phyloP scores from a whole-genome alignment of 2,797 vertebrate species.

The Argya squamiceps region DNA sequence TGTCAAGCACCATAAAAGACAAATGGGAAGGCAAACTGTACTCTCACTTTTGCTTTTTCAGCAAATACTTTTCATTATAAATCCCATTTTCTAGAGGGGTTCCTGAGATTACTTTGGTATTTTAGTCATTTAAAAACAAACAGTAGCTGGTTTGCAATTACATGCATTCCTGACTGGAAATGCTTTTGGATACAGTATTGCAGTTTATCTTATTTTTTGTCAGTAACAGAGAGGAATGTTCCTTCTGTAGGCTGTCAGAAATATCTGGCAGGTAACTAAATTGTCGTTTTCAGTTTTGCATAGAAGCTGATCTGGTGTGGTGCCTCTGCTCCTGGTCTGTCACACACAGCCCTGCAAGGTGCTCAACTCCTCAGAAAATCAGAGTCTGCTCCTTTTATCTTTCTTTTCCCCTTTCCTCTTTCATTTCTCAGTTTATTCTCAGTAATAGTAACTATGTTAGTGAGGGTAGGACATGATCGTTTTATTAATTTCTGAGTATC shows the following conservation, averaged over 20 bases:
- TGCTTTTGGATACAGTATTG: background rate
- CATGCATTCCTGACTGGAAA: background rate
- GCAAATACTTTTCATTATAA: constrained; percentile 58
- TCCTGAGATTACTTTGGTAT: constrained; percentile 35
- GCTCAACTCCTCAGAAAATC: background rate
- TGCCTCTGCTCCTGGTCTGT: background rate
- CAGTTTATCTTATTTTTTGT: background rate
- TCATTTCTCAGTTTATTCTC: background rate
- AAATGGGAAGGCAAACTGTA: constrained; percentile 28
- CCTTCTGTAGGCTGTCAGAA: background rate
- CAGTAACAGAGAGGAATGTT: background rate
- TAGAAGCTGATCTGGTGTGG: background rate
- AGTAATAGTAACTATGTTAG: background rate
- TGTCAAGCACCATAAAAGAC: constrained; percentile 56
- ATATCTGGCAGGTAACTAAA: background rate
- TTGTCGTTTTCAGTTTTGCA: background rate
- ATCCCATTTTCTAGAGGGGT: constrained; percentile 27
- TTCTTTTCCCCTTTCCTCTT: background rate
- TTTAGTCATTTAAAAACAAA: constrained; percentile 28
- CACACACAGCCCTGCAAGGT: fast-evolving
- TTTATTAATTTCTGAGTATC: background rate
- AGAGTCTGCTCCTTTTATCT: background rate
- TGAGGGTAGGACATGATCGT: background rate
- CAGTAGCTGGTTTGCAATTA: background rate
- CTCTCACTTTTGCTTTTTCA: constrained; percentile 24